Conservation (phyloP, 2,888 invertebrate species). For the Agriopis aurantiaria region DNA sequence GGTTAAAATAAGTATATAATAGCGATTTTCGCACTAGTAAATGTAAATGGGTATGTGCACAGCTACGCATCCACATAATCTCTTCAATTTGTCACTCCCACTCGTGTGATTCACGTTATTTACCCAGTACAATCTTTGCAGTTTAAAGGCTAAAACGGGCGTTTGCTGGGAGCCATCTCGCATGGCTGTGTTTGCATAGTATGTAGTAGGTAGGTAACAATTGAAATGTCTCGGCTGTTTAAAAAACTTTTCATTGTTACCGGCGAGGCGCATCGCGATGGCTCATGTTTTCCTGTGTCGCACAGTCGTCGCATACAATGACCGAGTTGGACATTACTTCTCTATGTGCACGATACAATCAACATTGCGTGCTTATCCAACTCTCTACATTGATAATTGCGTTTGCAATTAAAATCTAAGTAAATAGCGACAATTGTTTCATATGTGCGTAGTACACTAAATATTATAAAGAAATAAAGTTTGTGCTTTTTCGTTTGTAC, state of each 20-base stretch:
- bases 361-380: conserved; percentile 60
- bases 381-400: conserved; percentile 58
- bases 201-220: conserved; percentile 55
- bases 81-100: neutral
- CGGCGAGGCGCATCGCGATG: conserved; percentile 60
- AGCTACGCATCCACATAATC: conserved; percentile 7
- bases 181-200: conserved; percentile 26
- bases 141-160: conserved; percentile 14
- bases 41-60: neutral
- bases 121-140: neutral
- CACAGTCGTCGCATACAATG: conserved; percentile 62
- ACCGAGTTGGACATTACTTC: conserved; percentile 62
- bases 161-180: conserved; percentile 23
- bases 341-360: conserved; percentile 59
- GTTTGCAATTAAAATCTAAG: conserved; percentile 52
- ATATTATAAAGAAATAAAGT: too few species aligned
- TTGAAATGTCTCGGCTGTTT: conserved; percentile 67
- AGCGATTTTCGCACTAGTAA: too few species aligned
- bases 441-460: conserved; percentile 15
- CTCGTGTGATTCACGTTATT: conserved; percentile 8
- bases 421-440: conserved; percentile 48
- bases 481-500: too few species aligned
- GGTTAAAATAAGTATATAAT: too few species aligned
- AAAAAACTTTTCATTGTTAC: conserved; percentile 73
- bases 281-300: conserved; percentile 68